Percentiles rank a stretch among this genome's conserved stretches.
Conservation (phyloP, 2,888 invertebrate species). For the Coenonympha glycerion region DNA sequence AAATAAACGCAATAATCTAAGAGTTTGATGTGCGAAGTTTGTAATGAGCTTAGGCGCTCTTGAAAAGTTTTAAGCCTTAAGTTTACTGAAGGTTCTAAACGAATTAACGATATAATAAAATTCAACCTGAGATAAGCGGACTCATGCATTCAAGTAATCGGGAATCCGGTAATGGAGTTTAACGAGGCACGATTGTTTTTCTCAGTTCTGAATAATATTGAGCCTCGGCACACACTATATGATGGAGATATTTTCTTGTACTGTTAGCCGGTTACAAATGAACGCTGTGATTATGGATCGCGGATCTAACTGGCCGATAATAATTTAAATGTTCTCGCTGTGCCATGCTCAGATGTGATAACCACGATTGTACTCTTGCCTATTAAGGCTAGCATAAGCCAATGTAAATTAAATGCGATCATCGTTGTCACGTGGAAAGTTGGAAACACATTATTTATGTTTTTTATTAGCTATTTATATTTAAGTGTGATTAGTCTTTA, state of each 20-base stretch:
- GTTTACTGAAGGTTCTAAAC: slow-evolving; percentile 21
- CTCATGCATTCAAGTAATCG: slow-evolving; percentile 53
- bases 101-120: slow-evolving; percentile 33
- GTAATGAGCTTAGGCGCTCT: neutral
- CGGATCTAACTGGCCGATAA: slow-evolving; percentile 71
- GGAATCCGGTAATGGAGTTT: slow-evolving; percentile 64
- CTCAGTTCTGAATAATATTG: slow-evolving; percentile 75
- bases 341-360: slow-evolving; percentile 51
- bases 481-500: too few relatives aligned
- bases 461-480: too few relatives aligned
- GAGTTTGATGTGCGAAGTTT: too few relatives aligned
- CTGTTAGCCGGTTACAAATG: slow-evolving; percentile 72
- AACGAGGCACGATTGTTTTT: slow-evolving; percentile 75
- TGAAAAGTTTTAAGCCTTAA: slow-evolving; percentile 12
- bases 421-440: neutral
- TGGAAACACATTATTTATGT: too few relatives aligned
- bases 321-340: slow-evolving; percentile 72
- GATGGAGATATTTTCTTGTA: slow-evolving; percentile 72
- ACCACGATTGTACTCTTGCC: slow-evolving; percentile 64
- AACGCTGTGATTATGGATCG: slow-evolving; percentile 70
- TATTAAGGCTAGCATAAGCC: slow-evolving; percentile 51
- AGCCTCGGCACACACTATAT: slow-evolving; percentile 59
- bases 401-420: slow-evolving; percentile 12
- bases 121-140: slow-evolving; percentile 38
- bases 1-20: neutral